Evolutionary conservation across 2,888 invertebrate genomes (phyloP).

Genomic region (Spisula solida): DNA sequence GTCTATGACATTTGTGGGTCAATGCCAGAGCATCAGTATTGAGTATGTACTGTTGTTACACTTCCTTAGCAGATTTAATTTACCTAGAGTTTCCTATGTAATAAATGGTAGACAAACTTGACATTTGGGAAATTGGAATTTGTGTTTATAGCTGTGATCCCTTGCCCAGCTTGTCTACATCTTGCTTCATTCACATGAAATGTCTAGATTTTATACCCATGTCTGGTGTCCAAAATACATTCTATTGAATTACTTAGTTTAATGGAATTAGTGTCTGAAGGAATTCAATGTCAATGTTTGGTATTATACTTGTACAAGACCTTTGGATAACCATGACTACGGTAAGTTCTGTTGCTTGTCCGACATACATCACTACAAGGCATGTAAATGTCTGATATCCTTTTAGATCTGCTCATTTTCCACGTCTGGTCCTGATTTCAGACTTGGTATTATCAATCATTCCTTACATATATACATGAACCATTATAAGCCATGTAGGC

Average conservation of each 20-base stretch:
- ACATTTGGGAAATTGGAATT: conserved; percentile 18
- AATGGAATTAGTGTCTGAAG: conserved; percentile 21
- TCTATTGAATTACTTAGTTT: conserved; percentile 26
- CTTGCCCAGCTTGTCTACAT: not conserved
- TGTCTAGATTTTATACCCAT: conserved; percentile 17
- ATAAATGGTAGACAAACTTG: conserved; percentile 18
- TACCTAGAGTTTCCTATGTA: conserved; percentile 7
- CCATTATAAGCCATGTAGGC: too few species aligned
- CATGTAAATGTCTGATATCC: not conserved
- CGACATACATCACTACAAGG: not conserved
- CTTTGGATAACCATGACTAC: not conserved
- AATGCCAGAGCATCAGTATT: not conserved
- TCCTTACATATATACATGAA: too few species aligned
- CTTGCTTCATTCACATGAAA: not conserved
- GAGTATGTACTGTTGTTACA: not conserved
- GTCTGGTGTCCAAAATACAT: conserved; percentile 13
- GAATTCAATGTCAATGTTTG: not conserved
- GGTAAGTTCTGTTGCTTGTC: not conserved
- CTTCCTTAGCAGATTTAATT: not conserved
- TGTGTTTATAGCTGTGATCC: conserved; percentile 12
- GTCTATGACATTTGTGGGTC: not conserved
- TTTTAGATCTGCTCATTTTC: not conserved
- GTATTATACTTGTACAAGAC: not conserved
- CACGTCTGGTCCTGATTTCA: not conserved
- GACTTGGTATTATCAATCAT: too few species aligned